A percentile compares a stretch with the other conserved stretches of the same genome.
phyloP scores from a whole-genome alignment of 1,140 invertebrate genomes.

The Drosophila nebulosa region DNA sequence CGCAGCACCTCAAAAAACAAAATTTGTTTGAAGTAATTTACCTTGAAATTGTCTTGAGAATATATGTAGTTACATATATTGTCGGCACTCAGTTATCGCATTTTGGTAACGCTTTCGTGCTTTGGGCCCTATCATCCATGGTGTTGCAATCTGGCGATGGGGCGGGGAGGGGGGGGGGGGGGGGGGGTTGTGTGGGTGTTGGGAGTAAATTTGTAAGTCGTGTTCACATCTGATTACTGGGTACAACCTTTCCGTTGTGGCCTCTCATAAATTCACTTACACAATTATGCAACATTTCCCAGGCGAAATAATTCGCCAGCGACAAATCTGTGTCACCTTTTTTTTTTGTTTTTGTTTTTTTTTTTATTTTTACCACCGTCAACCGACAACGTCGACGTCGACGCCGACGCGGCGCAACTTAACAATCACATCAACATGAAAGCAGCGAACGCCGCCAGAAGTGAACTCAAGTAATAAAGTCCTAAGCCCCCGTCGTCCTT shows the following conservation, averaged over 20 bases:
- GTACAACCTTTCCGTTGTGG: constrained; percentile 1
- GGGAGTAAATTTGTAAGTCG: background rate
- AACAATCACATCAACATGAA: constrained; percentile 57
- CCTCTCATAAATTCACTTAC: constrained; percentile 7
- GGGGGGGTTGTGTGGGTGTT: no score
- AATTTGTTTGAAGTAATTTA: no score
- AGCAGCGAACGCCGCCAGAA: constrained; percentile 7
- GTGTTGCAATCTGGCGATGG: no score
- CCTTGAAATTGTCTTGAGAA: no score
- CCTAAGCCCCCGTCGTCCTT: constrained; percentile 11
- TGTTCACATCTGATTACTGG: constrained; percentile 1
- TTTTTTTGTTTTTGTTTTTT: background rate
- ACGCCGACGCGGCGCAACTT: constrained; percentile 35
- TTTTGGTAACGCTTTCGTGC: no score
- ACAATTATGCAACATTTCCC: constrained; percentile 9
- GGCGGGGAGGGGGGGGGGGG: no score
- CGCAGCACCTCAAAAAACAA: no score
- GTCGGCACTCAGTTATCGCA: no score
- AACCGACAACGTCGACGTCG: background rate
- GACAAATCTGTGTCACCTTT: constrained; percentile 59
- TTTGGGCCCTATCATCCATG: no score
- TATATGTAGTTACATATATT: no score
- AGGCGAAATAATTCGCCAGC: constrained; percentile 30
- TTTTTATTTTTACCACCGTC: background rate
- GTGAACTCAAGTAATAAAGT: constrained; percentile 44